A percentile compares a stretch with the other conserved stretches of the same genome.
Conservation (phyloP, 2,797 vertebrate genomes). For the Discoglossus pictus region DNA sequence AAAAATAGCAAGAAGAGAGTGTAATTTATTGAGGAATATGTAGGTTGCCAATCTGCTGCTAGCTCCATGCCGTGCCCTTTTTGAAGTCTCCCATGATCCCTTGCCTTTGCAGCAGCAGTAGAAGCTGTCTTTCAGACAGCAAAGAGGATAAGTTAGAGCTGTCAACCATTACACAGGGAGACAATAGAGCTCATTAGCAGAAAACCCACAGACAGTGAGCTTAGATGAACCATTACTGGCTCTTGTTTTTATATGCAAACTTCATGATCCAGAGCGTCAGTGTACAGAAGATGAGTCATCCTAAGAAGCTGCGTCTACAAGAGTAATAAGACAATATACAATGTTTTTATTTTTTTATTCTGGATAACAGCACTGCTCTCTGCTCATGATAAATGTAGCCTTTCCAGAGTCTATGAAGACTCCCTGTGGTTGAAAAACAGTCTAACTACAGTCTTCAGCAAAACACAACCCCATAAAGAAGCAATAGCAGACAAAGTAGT, state of each 20-base stretch:
- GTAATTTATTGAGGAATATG: too few relatives aligned
- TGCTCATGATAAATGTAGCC: too few relatives aligned
- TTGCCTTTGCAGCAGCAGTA: not conserved
- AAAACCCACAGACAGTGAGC: slow-evolving; percentile 4
- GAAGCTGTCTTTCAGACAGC: slow-evolving; percentile 20
- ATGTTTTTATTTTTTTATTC: too few relatives aligned
- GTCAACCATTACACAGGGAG: not conserved
- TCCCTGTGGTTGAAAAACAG: too few relatives aligned
- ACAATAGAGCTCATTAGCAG: not conserved
- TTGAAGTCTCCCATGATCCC: not conserved
- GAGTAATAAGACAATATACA: slow-evolving; percentile 9
- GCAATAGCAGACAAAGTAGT: too few relatives aligned
- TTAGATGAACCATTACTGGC: slow-evolving; percentile 1
- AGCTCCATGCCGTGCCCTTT: not conserved
- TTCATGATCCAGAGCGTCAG: slow-evolving; percentile 12
- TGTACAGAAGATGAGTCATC: slow-evolving; percentile 22
- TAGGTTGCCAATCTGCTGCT: too few relatives aligned
- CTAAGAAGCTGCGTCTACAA: slow-evolving; percentile 3
- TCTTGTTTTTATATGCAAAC: slow-evolving; percentile 21
- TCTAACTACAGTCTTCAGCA: too few relatives aligned
- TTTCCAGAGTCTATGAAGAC: too few relatives aligned
- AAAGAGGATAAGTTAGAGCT: not conserved
- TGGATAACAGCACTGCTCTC: too few relatives aligned
- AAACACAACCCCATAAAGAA: too few relatives aligned
- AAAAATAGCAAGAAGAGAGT: too few relatives aligned